Conservation (phyloP, 2,113 vertebrate species). For the Zeus faber region DNA sequence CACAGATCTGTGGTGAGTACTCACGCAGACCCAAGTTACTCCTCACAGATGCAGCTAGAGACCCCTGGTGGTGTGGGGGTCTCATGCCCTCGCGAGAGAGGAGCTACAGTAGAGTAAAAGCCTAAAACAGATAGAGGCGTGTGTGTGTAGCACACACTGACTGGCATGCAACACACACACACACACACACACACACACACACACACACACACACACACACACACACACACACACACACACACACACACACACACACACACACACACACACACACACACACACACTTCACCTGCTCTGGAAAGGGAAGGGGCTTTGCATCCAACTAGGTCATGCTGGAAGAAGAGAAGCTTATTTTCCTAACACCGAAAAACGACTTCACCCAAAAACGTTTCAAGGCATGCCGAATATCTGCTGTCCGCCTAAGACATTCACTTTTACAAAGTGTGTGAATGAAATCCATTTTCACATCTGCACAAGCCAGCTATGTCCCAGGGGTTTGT, state of each 20-base stretch:
- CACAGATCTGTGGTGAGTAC: conserved; percentile 89
- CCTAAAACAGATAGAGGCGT: conserved; percentile 99
- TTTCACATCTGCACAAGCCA: no score
- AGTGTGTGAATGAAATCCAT: no score
- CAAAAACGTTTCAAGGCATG: no score
- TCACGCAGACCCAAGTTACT: conserved; percentile 96
- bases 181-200: conserved; percentile 16
- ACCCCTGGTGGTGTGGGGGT: conserved; percentile 94
- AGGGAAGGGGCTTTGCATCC: no score
- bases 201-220: no score
- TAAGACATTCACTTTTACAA: no score
- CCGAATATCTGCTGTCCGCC: no score
- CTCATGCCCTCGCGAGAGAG: conserved; percentile 92
- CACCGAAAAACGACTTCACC: no score
- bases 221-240: background rate
- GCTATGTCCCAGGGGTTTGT: no score
- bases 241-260: background rate
- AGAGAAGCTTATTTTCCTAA: no score
- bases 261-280: background rate
- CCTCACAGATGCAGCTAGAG: conserved; percentile 98
- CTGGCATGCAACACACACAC: conserved; percentile 77
- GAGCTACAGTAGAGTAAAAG: conserved; percentile 92
- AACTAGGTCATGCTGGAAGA: no score
- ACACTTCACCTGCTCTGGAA: no score
- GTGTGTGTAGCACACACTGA: conserved; percentile 93